phyloP scores from a whole-genome alignment of 2,113 vertebrate genomes.

The Tauraco erythrolophus region DNA sequence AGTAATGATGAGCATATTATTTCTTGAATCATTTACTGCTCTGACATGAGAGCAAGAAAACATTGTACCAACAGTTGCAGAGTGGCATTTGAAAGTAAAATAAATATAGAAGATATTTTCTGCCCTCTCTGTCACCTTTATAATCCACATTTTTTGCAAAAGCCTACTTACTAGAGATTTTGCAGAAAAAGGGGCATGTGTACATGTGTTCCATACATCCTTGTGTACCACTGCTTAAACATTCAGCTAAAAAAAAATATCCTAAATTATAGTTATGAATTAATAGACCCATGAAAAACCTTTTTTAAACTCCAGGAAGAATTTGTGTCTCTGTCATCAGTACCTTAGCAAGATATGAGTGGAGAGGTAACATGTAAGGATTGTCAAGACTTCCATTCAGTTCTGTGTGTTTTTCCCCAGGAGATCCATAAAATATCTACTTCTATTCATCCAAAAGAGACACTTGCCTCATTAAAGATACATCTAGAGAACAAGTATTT shows the following conservation, averaged over 20 bases:
- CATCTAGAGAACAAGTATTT: background rate
- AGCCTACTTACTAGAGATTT: background rate
- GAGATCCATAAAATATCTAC: background rate
- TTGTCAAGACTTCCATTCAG: background rate
- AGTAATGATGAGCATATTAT: too few relatives aligned
- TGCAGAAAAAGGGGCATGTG: background rate
- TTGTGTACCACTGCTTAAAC: background rate
- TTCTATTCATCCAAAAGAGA: background rate
- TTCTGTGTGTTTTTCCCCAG: background rate
- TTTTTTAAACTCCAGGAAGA: background rate
- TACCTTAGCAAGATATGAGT: background rate
- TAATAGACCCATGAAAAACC: background rate
- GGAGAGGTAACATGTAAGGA: background rate
- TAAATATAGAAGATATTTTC: background rate
- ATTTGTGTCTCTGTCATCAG: background rate
- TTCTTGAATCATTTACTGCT: too few relatives aligned
- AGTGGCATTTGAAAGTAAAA: background rate
- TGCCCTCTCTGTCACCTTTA: background rate
- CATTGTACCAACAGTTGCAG: background rate
- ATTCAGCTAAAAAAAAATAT: background rate
- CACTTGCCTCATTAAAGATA: background rate
- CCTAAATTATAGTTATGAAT: background rate
- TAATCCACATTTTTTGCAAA: background rate
- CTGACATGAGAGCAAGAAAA: background rate
- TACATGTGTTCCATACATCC: background rate